These are phyloP conservation scores for Pyrrhia umbra DNA, from an alignment of 2,888 invertebrate species.

Conservation along the genomic window DNA sequence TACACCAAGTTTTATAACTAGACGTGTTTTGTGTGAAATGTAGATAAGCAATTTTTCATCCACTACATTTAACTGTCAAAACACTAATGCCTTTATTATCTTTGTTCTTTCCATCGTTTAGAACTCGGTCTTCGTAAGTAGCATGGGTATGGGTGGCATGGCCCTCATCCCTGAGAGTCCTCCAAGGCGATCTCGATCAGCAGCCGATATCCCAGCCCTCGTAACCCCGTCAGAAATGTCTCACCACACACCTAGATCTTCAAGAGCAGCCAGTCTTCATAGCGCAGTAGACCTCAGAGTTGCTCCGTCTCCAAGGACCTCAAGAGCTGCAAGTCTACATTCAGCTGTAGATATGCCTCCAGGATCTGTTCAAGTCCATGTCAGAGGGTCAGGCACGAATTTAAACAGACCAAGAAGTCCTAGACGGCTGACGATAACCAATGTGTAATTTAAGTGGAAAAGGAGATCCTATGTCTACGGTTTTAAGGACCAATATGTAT, in stretches of 20 bases:
- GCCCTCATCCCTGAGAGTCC: constrained; percentile 92
- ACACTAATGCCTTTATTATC: constrained; percentile 22
- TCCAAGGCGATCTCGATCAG: constrained; percentile 95
- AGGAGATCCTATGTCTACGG: constrained; percentile 46
- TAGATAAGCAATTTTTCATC: constrained; percentile 15
- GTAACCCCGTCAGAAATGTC: constrained; percentile 87
- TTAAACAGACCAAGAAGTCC: constrained; percentile 83
- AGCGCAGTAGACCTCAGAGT: constrained; percentile 84
- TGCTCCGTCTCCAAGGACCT: constrained; percentile 81
- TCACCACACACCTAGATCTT: constrained; percentile 80
- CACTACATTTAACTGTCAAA: neutral
- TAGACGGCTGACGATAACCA: constrained; percentile 82
- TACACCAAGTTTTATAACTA: constrained; percentile 28
- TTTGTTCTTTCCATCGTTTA: constrained; percentile 76
- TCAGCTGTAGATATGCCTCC: constrained; percentile 82
- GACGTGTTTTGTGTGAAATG: neutral
- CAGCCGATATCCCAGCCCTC: constrained; percentile 95
- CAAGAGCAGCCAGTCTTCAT: constrained; percentile 85
- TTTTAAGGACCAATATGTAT: constrained; percentile 68
- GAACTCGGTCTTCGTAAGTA: constrained; percentile 96
- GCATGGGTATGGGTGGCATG: constrained; percentile 91
- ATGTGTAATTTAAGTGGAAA: constrained; percentile 70
- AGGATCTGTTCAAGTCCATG: constrained; percentile 84
- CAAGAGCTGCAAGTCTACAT: constrained; percentile 84
- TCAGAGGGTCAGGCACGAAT: constrained; percentile 80